Evolutionary conservation across 37 sponge, comb jelly and placozoan species (phyloP), one percentile per base, ranked within the genome.

Genomic region (Axinella damicornis): DNA sequence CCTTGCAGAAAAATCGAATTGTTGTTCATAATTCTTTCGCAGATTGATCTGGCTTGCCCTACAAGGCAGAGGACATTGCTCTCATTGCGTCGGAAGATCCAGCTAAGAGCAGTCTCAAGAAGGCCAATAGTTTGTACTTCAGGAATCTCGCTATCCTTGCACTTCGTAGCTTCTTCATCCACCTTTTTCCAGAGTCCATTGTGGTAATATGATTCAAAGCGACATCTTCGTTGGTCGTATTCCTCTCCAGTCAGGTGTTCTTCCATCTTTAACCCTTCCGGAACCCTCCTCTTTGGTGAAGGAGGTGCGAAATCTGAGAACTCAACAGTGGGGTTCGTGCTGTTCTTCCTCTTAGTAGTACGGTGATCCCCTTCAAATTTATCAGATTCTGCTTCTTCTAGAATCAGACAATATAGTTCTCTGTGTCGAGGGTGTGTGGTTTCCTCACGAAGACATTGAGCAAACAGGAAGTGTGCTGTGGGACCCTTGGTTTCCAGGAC

Each of bases 91-190:
- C 76, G 76, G 56, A 76, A 76, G 39, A 76, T 57, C 53, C 52
- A 76, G 61, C 76, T 76, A 18, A 76, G 38, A 32, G 76, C 76
- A 28, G 30, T 32, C 61, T 76, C 76, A 33, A 76, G 76, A 2
- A 52, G 60, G 14, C 76, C 76, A 58, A 76, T 76, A 27, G 59
- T 21, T 57, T 57, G 30, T 13, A 76, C 58, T 12, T 76, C 76
- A 13, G 31, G 33, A 31, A 57, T 20, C 16, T 24, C 11, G 21
- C 53, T 52, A 16, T 22, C 59, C 76, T 56, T 76, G 28, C 76
- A 76, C 34, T 76, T 30, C 2, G 32, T 30, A 20, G 76, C 76
- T 76, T 52, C 32, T 35, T 40, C 57, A 28, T 58, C 32, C 33
- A 55, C 57, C 20, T 57, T 76, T 19, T 17, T 59, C 76, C 76